These are phyloP conservation scores for Catocala sponsa DNA, from an alignment of 2,888 invertebrate genomes.

Conservation along the genomic window DNA sequence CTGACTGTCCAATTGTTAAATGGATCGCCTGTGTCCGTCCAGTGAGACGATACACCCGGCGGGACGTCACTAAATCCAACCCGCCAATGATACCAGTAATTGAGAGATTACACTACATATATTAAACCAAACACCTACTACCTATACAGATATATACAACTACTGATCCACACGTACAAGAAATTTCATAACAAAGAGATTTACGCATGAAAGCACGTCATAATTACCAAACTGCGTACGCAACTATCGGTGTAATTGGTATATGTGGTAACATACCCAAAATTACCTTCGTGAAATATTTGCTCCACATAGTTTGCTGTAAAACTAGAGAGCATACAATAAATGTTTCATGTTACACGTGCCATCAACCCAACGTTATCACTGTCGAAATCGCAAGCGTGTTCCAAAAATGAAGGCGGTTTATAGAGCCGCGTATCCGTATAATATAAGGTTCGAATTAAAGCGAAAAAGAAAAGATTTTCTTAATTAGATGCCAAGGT, in stretches of 20 bases:
- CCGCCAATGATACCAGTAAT: conserved; percentile 58
- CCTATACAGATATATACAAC: background rate
- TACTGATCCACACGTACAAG: conserved; percentile 11
- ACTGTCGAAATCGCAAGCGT: conserved; percentile 35
- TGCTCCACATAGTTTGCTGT: conserved; percentile 27
- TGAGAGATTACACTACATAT: conserved; percentile 47
- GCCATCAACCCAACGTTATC: conserved; percentile 39
- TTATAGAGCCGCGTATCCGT: conserved; percentile 55
- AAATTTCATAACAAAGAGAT: conserved; percentile 35
- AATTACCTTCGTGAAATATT: conserved; percentile 29
- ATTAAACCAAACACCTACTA: background rate
- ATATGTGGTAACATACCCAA: conserved; percentile 19
- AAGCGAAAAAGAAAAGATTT: conserved; percentile 62
- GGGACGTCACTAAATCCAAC: conserved; percentile 64
- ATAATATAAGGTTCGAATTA: conserved; percentile 63
- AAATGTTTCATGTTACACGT: conserved; percentile 39
- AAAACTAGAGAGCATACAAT: conserved; percentile 32
- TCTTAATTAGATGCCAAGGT: conserved; percentile 80
- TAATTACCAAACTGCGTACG: conserved; percentile 36
- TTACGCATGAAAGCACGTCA: conserved; percentile 34
- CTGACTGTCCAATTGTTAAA: conserved; percentile 70
- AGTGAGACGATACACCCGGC: conserved; percentile 59
- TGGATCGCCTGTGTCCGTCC: conserved; percentile 66
- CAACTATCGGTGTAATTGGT: conserved; percentile 29
- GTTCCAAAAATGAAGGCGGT: conserved; percentile 44